Conservation (phyloP, 2,888 invertebrate species). For the Eilema caniola region DNA sequence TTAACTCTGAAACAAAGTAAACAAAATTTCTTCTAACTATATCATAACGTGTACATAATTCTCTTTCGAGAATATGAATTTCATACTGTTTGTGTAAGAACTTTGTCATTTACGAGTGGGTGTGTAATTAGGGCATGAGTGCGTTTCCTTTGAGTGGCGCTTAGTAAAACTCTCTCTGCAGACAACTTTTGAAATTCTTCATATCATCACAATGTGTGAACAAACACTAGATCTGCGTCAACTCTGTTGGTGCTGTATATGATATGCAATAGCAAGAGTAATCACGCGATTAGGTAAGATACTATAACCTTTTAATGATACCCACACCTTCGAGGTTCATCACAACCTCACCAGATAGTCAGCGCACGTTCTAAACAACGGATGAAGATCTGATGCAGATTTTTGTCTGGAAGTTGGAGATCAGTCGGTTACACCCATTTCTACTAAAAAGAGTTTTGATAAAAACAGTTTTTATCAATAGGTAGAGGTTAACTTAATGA, state of each 20-base stretch:
- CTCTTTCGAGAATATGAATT: not conserved
- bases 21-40: not conserved
- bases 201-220: not conserved
- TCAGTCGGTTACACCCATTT: too few species aligned
- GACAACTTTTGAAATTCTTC: not conserved
- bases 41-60: not conserved
- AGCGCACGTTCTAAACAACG: too few species aligned
- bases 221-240: not conserved
- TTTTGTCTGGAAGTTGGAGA: too few species aligned
- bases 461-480: too few species aligned
- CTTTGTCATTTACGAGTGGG: not conserved
- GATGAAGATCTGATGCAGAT: too few species aligned
- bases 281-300: not conserved
- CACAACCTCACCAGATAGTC: too few species aligned
- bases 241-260: not conserved
- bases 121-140: slow-evolving; percentile 2
- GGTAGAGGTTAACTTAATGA: too few species aligned
- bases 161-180: not conserved
- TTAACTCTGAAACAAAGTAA: not conserved
- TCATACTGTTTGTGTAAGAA: slow-evolving; percentile 1
- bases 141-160: not conserved
- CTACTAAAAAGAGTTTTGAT: too few species aligned
- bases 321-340: too few species aligned
- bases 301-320: too few species aligned
- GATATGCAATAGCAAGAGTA: not conserved